These are phyloP conservation scores for Sphaerophoria taeniata DNA, from an alignment of 2,888 invertebrate species.

Conservation along the genomic window DNA sequence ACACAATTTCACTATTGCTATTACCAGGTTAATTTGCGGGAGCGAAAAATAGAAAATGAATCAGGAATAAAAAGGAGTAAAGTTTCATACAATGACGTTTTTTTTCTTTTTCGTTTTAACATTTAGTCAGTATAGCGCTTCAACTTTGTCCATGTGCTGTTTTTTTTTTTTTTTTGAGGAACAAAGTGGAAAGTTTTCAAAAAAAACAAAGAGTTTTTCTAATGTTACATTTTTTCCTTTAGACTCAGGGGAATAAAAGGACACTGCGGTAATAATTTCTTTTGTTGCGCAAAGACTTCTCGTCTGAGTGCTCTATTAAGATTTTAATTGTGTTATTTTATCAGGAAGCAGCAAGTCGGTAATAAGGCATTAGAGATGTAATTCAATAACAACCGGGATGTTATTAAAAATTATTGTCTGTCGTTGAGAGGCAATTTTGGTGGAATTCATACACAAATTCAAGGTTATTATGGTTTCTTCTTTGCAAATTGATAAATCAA, in stretches of 20 bases:
- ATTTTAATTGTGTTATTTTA: constrained; percentile 43
- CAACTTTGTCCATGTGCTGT: too few relatives aligned
- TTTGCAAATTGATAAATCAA: too few relatives aligned
- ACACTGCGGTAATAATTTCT: constrained; percentile 32
- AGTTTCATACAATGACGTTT: constrained; percentile 26
- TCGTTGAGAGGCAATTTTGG: too few relatives aligned
- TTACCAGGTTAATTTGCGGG: constrained; percentile 43
- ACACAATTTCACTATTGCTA: constrained; percentile 11
- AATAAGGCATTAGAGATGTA: background rate
- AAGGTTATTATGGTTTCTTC: too few relatives aligned
- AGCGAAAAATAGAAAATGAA: constrained; percentile 13
- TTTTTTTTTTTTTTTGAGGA: background rate
- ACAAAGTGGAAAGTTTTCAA: constrained; percentile 34
- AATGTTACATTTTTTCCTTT: constrained; percentile 21
- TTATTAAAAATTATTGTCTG: too few relatives aligned
- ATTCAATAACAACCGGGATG: too few relatives aligned
- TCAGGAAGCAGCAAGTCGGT: background rate
- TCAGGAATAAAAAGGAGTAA: constrained; percentile 28
- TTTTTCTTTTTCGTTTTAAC: too few relatives aligned
- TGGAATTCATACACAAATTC: too few relatives aligned
- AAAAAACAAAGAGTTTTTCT: constrained; percentile 16
- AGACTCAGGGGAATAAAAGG: constrained; percentile 31
- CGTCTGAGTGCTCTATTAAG: constrained; percentile 51
- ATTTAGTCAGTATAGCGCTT: constrained; percentile 16
- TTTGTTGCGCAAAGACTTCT: background rate